Percentiles rank a stretch among this genome's conserved stretches.
phyloP scores from a whole-genome alignment of 2,888 invertebrate genomes.

The Drosophila neotestacea region DNA sequence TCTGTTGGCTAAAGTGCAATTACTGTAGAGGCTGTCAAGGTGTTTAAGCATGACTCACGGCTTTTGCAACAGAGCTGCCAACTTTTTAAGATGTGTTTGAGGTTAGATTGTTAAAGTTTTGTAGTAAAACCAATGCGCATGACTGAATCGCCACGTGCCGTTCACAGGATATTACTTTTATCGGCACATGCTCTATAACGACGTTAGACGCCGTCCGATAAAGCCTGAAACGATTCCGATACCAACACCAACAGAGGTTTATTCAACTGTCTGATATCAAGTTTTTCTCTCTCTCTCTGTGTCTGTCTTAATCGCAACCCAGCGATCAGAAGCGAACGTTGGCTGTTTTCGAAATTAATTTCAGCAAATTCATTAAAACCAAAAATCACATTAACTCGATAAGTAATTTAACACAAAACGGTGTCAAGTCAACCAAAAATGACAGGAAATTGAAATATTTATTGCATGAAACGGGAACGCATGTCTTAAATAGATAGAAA shows the following conservation, averaged over 20 bases:
- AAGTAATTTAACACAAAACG: constrained; percentile 69
- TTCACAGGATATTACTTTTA: constrained; percentile 76
- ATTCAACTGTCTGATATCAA: constrained; percentile 28
- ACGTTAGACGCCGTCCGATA: constrained; percentile 56
- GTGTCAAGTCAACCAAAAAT: constrained; percentile 69
- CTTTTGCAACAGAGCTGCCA: constrained; percentile 19
- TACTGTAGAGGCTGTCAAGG: constrained; percentile 9
- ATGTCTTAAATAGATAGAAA: background rate
- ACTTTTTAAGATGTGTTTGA: constrained; percentile 24
- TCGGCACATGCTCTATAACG: constrained; percentile 65
- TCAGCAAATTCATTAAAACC: constrained; percentile 74
- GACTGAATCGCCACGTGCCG: constrained; percentile 66
- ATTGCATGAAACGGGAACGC: constrained; percentile 32
- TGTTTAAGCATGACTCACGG: constrained; percentile 13
- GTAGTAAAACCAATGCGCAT: constrained; percentile 44
- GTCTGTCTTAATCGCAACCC: constrained; percentile 38
- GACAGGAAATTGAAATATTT: constrained; percentile 71
- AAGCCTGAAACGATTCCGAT: constrained; percentile 38
- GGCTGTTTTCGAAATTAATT: constrained; percentile 64
- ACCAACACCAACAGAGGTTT: constrained; percentile 8
- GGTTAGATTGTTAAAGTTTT: constrained; percentile 17
- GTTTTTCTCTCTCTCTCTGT: background rate
- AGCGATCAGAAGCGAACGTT: constrained; percentile 44
- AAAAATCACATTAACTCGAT: constrained; percentile 67
- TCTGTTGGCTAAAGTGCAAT: constrained; percentile 14